Evolutionary conservation across 2,113 vertebrate genomes (phyloP).

Genomic region (Nibea albiflora): DNA sequence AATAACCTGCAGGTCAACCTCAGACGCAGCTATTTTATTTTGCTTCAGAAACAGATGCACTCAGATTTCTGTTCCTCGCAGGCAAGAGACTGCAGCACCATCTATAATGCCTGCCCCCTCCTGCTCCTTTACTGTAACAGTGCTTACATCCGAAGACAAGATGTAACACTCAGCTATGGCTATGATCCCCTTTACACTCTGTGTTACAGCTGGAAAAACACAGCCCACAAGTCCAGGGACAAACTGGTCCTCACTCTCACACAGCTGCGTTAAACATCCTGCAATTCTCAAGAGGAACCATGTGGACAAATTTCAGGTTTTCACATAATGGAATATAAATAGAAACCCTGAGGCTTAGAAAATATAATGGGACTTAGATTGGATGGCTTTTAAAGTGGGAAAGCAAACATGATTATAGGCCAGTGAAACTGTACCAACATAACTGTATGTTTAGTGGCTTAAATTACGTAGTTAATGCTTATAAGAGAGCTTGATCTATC

Average conservation of each 20-base stretch:
- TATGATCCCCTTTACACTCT: constrained; percentile 47
- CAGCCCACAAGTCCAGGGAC: constrained; percentile 39
- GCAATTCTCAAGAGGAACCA: constrained; percentile 43
- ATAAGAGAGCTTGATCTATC: constrained; percentile 23
- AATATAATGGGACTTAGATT: constrained; percentile 25
- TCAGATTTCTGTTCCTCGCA: not conserved
- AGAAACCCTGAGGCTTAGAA: constrained; percentile 24
- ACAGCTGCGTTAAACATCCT: constrained; percentile 68
- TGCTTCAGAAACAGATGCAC: constrained; percentile 25
- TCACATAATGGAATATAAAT: constrained; percentile 52
- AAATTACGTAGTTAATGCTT: constrained; percentile 35
- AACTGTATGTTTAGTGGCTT: constrained; percentile 6
- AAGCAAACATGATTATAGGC: constrained; percentile 17
- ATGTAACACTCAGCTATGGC: constrained; percentile 24
- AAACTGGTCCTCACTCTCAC: constrained; percentile 38
- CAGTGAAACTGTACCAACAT: constrained; percentile 21
- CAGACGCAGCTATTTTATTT: constrained; percentile 18
- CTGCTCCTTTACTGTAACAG: constrained; percentile 17
- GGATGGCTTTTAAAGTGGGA: constrained; percentile 29
- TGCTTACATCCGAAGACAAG: constrained; percentile 47
- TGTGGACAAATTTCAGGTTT: constrained; percentile 50
- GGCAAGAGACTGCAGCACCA: constrained; percentile 25
- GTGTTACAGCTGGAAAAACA: constrained; percentile 79
- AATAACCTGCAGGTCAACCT: constrained; percentile 8
- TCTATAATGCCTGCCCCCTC: not conserved